Base-by-base conservation (phyloP, 92 coral and sea anemone genomes). In the Palythoa caribaeorum region DNA sequence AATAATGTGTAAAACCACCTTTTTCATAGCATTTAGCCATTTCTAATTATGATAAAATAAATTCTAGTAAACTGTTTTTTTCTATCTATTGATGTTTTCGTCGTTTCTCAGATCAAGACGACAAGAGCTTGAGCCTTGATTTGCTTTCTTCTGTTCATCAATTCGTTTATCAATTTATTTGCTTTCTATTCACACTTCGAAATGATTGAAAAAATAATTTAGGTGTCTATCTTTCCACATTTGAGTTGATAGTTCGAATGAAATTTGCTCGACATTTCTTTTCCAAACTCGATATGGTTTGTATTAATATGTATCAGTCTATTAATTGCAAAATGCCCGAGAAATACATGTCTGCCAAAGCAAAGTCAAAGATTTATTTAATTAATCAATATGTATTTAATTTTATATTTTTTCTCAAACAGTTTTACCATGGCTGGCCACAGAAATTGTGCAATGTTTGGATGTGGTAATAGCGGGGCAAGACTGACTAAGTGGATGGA, bases 381-480 rank as follows among this genome's bases (percentile, higher is more conserved):
- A 55, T 55, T 55, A 55, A 55, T 55, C 63, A 55, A 55, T 55
- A 16, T 55, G 65, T 57, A 57, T 57, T 57, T 13, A 57, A 57
- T 5, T 57, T 57, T 57, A 57, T 57, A 57, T 57, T 57, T 57
- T 13, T 57, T 57, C 65, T 57, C 65, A 57, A 57, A 57, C 65
- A 57, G 65, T 57, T 57, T 57, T 57, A 57, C 65, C 65, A 91
- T 88, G 90, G 80, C 87, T 79, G 88, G 90, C 35, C 92, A 92
- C 78, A 37, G 92, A 57, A 89, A 89, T 72, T 92, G 90, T 60
- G 72, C 90, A 21, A 89, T 89, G 53, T 44, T 92, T 68, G 92
- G 94, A 10, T 92, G 92, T 79, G 84, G 85, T 40, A 92, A 92
- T 63, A 92, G 92, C 81, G 92, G 94, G 11, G 90, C 92, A 19